Conservation (phyloP, 37 sponge, comb jelly and placozoan species). For the Corticium candelabrum region DNA sequence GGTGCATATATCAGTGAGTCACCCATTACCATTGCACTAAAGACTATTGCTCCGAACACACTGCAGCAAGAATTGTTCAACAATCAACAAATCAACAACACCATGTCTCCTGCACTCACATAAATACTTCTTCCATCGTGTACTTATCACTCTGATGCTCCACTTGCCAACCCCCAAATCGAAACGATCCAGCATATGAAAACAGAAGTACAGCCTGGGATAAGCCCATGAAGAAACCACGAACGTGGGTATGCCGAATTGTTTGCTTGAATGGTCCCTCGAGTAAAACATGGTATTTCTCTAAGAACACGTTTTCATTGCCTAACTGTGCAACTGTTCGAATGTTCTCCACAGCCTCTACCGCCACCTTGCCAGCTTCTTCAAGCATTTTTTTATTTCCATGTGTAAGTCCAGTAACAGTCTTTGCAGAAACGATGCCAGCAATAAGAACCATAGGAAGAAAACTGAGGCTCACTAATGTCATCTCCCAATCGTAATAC, state of each 20-base stretch:
- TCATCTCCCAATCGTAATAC: neutral
- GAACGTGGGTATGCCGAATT: neutral
- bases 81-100: too few species aligned
- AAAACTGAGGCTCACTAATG: neutral
- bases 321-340: neutral
- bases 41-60: conserved; percentile 62
- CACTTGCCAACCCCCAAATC: neutral
- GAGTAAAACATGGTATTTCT: neutral
- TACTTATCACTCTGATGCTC: conserved; percentile 2
- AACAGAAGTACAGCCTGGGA: neutral
- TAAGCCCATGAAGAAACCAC: neutral
- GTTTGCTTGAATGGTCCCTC: neutral
- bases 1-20: conserved; percentile 68
- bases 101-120: conserved; percentile 14
- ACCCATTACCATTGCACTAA: conserved; percentile 60
- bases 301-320: neutral
- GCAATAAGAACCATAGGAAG: neutral
- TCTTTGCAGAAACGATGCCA: neutral
- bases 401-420: neutral
- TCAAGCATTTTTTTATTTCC: neutral
- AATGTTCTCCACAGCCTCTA: neutral
- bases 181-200: neutral
- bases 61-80: conserved; percentile 16
- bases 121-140: conserved; percentile 17
- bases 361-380: neutral